Percentiles rank a stretch among this genome's conserved stretches.
These are phyloP conservation scores for Lepisosteus osseus DNA, from an alignment of 2,113 vertebrate species.

Conservation along the genomic window DNA sequence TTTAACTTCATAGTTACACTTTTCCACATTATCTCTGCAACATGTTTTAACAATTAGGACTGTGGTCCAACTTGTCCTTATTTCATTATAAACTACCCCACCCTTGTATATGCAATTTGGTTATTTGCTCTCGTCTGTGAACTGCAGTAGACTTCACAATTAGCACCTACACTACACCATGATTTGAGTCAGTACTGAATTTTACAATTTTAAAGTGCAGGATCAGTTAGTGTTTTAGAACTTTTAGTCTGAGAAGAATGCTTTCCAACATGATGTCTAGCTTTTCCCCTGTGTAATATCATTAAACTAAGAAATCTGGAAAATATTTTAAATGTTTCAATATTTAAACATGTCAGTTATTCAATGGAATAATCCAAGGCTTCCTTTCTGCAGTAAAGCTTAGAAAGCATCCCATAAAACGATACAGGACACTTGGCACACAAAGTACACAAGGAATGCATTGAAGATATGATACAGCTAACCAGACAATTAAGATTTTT, in stretches of 20 bases:
- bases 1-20: constrained; percentile 33
- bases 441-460: no score
- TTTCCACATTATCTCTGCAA: constrained; percentile 37
- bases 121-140: not conserved
- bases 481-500: no score
- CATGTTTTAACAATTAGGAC: constrained; percentile 36
- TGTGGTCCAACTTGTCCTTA: constrained; percentile 9
- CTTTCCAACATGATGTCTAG: not conserved
- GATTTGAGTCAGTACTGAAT: constrained; percentile 34
- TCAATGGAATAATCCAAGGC: not conserved
- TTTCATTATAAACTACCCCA: not conserved
- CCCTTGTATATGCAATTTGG: not conserved
- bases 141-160: constrained; percentile 22
- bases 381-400: no score
- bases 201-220: constrained; percentile 28
- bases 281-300: constrained; percentile 1
- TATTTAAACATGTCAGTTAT: not conserved
- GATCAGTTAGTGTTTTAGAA: constrained; percentile 28
- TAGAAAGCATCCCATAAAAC: no score
- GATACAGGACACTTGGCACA: no score
- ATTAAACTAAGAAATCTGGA: not conserved
- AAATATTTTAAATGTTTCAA: not conserved
- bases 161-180: constrained; percentile 34
- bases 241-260: constrained; percentile 20
- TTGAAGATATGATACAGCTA: no score